A percentile compares a stretch with the other conserved stretches of the same genome.
phyloP scores from a whole-genome alignment of 1,140 invertebrate species.

The Bombus superbus region DNA sequence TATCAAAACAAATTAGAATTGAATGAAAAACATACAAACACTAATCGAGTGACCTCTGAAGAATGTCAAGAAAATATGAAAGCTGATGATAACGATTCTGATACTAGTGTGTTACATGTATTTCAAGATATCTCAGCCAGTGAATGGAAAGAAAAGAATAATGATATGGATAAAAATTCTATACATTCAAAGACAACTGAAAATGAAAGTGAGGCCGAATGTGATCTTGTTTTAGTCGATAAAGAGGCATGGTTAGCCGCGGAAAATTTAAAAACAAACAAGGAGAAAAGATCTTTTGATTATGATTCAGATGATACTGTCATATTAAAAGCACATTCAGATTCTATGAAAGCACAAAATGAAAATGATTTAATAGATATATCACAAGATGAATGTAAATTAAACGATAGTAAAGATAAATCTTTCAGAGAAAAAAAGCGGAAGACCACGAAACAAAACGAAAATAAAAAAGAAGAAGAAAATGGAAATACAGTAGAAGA shows the following conservation, averaged over 20 bases:
- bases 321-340: slow-evolving; percentile 29
- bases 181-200: slow-evolving; percentile 21
- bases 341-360: background rate
- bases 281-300: slow-evolving; percentile 35
- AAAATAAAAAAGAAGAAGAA: background rate
- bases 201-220: slow-evolving; percentile 58
- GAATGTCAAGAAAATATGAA: slow-evolving; percentile 8
- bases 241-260: slow-evolving; percentile 43
- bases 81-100: slow-evolving; percentile 21
- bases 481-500: background rate
- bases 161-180: background rate
- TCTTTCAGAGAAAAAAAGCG: background rate
- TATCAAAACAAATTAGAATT: background rate
- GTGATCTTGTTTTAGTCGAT: slow-evolving; percentile 62
- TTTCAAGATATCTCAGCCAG: slow-evolving; percentile 64
- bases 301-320: slow-evolving; percentile 68
- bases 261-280: slow-evolving; percentile 26
- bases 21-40: background rate
- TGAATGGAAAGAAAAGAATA: slow-evolving; percentile 34
- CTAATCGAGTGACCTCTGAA: background rate
- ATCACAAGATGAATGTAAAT: background rate
- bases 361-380: background rate
- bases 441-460: background rate
- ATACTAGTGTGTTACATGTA: slow-evolving; percentile 26
- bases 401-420: background rate